Percentiles rank a stretch among this genome's conserved stretches.
Evolutionary conservation across 2,888 invertebrate species (phyloP).

Genomic region (Hydrotaea diabolus): DNA sequence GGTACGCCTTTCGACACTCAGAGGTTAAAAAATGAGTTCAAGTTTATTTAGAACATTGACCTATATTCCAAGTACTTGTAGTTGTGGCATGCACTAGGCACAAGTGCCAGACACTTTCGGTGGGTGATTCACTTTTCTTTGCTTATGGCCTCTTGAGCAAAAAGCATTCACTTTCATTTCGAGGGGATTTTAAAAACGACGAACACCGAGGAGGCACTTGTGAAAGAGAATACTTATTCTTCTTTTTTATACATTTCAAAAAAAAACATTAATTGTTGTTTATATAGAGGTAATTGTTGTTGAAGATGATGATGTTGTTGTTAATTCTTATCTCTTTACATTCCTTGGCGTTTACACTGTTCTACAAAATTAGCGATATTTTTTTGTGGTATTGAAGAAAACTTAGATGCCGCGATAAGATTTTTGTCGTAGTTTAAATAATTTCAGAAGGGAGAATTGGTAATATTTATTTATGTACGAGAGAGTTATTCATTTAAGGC

Average conservation of each 20-base stretch:
- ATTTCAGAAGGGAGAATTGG: too few relatives aligned
- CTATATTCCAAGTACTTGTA: conserved; percentile 34
- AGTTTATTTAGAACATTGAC: conserved; percentile 57
- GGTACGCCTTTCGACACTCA: neutral
- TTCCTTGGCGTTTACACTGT: conserved; percentile 4
- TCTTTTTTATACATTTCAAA: neutral
- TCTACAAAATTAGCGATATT: neutral
- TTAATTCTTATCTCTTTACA: conserved; percentile 26
- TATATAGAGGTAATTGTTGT: conserved; percentile 39
- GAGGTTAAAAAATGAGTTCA: conserved; percentile 51
- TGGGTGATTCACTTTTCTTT: neutral
- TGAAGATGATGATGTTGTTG: neutral
- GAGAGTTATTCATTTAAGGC: too few relatives aligned
- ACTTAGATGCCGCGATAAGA: too few relatives aligned
- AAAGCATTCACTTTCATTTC: conserved; percentile 38
- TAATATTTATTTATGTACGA: too few relatives aligned
- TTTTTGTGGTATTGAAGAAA: conserved; percentile 5
- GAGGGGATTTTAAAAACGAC: neutral
- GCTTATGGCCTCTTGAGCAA: too few relatives aligned
- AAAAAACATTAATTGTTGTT: conserved; percentile 37
- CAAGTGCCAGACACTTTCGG: neutral
- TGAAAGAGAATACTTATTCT: neutral
- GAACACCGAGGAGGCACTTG: neutral
- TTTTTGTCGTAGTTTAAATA: too few relatives aligned
- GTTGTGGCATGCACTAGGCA: neutral